Evolutionary conservation across 2,888 invertebrate species (phyloP).

Genomic region (Hesperia comma): DNA sequence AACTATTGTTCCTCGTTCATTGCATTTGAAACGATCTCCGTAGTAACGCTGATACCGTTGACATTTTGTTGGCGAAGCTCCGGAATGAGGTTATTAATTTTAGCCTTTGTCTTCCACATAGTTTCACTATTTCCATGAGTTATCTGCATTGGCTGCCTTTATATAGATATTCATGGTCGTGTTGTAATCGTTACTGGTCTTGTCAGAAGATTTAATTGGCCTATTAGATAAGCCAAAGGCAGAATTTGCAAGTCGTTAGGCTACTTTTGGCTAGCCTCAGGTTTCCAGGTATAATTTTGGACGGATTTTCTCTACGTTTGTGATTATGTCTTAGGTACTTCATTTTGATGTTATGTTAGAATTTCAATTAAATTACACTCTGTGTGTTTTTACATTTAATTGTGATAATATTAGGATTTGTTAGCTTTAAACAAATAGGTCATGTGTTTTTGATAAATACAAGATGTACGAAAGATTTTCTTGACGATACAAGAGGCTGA

Average conservation of each 20-base stretch:
- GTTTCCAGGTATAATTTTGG: too few species aligned
- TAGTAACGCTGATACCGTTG: conserved; percentile 23
- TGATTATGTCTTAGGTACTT: too few species aligned
- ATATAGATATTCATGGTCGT: background rate
- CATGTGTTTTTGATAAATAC: too few species aligned
- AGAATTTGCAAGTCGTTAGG: background rate
- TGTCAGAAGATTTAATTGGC: background rate
- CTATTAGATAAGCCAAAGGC: background rate
- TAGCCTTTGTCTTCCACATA: conserved; percentile 20
- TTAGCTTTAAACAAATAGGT: too few species aligned
- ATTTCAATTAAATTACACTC: too few species aligned
- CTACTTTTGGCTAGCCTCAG: background rate
- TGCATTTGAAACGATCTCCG: conserved; percentile 10
- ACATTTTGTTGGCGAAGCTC: conserved; percentile 23
- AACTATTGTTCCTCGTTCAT: conserved; percentile 15
- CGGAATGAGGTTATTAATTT: conserved; percentile 16
- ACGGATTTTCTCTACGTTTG: too few species aligned
- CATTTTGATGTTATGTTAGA: too few species aligned
- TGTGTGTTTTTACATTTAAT: too few species aligned
- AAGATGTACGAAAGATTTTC: too few species aligned
- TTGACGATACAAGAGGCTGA: too few species aligned
- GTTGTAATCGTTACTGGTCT: too few species aligned
- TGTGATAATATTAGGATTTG: too few species aligned
- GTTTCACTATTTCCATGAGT: conserved; percentile 23
- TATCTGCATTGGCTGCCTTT: background rate